A percentile compares a stretch with the other conserved stretches of the same genome.
phyloP scores from a whole-genome alignment of 2,888 invertebrate species.

The Eupeodes latifasciatus region DNA sequence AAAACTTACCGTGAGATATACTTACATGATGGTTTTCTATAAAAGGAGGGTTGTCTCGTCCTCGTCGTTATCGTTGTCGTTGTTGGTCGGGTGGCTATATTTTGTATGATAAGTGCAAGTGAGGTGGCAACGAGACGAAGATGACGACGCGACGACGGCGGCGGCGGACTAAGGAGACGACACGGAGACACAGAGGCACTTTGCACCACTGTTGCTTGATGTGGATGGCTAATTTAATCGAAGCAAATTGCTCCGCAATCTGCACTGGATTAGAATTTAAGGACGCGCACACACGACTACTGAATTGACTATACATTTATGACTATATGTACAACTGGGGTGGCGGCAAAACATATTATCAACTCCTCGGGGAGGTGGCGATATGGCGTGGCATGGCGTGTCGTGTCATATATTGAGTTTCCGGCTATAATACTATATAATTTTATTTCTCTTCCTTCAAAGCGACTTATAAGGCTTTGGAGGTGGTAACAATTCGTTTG shows the following conservation, averaged over 20 bases:
- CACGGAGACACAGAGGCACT: constrained; percentile 40
- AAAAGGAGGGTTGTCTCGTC: constrained; percentile 20
- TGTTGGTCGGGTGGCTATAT: constrained; percentile 9
- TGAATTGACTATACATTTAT: no score
- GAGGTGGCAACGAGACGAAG: neutral
- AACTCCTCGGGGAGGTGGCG: constrained; percentile 29
- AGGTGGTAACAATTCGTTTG: constrained; percentile 60
- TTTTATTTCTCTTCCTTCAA: constrained; percentile 54
- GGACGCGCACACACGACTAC: constrained; percentile 42
- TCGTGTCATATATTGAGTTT: neutral
- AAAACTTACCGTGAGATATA: constrained; percentile 36
- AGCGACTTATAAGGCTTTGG: constrained; percentile 1
- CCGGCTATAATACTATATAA: constrained; percentile 53
- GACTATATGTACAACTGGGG: constrained; percentile 13
- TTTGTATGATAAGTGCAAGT: constrained; percentile 47
- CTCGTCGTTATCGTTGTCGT: constrained; percentile 14
- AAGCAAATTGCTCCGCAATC: constrained; percentile 84
- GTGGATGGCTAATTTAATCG: constrained; percentile 83
- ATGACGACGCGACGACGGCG: neutral
- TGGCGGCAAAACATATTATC: neutral
- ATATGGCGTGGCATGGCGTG: neutral
- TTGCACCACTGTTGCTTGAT: constrained; percentile 57
- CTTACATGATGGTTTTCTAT: neutral
- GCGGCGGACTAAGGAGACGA: neutral
- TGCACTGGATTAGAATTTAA: constrained; percentile 80